phyloP scores from a whole-genome alignment of 1,140 invertebrate genomes.

The Drosophila malerkotliana region DNA sequence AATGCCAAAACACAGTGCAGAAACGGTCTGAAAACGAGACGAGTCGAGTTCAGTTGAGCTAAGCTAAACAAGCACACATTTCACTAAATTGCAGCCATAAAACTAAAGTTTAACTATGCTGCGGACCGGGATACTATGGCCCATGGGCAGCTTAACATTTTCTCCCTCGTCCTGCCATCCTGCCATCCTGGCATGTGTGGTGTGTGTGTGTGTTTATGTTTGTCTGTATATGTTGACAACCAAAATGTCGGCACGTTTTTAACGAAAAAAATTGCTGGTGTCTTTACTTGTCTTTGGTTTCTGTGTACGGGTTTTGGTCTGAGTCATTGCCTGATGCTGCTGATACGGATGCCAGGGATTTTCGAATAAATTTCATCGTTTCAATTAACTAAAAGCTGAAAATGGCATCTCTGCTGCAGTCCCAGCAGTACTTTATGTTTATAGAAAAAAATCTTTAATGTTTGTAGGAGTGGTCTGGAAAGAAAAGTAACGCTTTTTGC shows the following conservation, averaged over 20 bases:
- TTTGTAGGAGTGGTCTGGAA: conserved; percentile 4
- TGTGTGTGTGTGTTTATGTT: conserved; percentile 27
- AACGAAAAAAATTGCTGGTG: conserved; percentile 50
- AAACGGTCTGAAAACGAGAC: conserved; percentile 25
- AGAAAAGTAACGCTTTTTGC: not conserved
- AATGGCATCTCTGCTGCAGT: conserved; percentile 46
- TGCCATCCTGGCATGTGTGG: not conserved
- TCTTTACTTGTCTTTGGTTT: conserved; percentile 37
- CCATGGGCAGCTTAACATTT: conserved; percentile 54
- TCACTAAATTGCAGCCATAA: conserved; percentile 78
- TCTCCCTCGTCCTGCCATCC: conserved; percentile 10
- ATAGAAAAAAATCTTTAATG: conserved; percentile 39
- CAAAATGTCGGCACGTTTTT: conserved; percentile 80
- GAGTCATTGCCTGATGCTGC: conserved; percentile 22
- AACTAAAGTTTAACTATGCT: conserved; percentile 78
- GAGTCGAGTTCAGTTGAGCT: conserved; percentile 25
- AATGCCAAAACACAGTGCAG: conserved; percentile 42
- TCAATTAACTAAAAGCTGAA: conserved; percentile 81
- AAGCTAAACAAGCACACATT: conserved; percentile 64
- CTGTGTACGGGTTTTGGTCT: conserved; percentile 26
- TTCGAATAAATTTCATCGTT: conserved; percentile 75
- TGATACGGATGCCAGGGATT: conserved; percentile 46
- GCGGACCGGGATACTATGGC: conserved; percentile 37
- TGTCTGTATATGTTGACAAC: conserved; percentile 63
- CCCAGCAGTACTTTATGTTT: conserved; percentile 30